Percentiles rank a stretch among this genome's conserved stretches.
These are phyloP conservation scores for Lepeophtheirus salmonis DNA, from an alignment of 1,140 invertebrate genomes.

Conservation along the genomic window DNA sequence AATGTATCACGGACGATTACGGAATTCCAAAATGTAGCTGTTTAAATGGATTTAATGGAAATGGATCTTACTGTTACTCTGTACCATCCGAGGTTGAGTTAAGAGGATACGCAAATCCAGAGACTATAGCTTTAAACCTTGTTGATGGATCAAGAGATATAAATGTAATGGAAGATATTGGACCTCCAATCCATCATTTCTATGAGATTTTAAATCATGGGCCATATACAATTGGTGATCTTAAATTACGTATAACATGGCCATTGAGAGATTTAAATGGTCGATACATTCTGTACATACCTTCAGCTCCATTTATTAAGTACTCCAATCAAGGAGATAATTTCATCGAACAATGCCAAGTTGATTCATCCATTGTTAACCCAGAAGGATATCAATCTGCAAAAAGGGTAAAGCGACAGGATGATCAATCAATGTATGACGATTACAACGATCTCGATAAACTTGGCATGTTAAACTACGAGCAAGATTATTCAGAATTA, in stretches of 20 bases:
- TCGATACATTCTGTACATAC: neutral
- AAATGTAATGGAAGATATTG: neutral
- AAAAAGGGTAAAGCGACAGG: neutral
- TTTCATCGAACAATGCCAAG: neutral
- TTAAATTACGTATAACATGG: conserved; percentile 4
- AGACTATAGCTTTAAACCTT: neutral
- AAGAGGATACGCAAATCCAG: neutral
- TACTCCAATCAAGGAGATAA: neutral
- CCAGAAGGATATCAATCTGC: neutral
- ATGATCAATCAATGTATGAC: neutral
- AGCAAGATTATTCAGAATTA: neutral
- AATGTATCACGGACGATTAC: neutral
- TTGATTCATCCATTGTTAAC: neutral
- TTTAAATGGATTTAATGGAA: conserved; percentile 4
- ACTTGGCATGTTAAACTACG: neutral
- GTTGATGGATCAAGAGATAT: neutral
- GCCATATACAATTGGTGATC: neutral
- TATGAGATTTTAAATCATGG: conserved; percentile 5
- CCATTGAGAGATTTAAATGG: conserved; percentile 1
- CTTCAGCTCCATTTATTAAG: neutral
- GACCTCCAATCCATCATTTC: conserved; percentile 1
- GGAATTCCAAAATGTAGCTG: neutral
- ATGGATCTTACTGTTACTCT: conserved; percentile 2
- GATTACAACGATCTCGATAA: no score
- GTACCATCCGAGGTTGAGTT: neutral